Conservation (phyloP, 2,113 vertebrate species). For the Gila orcuttii region DNA sequence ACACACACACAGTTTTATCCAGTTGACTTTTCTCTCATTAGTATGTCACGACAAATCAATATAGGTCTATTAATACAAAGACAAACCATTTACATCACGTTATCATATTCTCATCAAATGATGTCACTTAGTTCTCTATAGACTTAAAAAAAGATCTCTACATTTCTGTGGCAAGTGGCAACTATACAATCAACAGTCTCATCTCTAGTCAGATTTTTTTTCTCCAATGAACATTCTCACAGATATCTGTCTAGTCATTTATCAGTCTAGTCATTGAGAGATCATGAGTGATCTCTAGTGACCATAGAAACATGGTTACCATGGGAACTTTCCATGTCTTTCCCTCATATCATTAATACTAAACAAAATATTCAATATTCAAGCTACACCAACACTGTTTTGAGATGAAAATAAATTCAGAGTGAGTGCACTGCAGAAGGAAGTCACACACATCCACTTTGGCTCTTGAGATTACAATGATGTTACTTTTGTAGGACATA, state of each 20-base stretch:
- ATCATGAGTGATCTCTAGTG: slow-evolving; percentile 19
- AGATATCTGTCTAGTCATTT: background rate
- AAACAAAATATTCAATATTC: background rate
- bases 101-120: background rate
- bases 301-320: slow-evolving; percentile 51
- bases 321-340: slow-evolving; percentile 32
- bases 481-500: background rate
- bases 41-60: background rate
- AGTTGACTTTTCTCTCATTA: too few species aligned
- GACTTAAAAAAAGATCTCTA: too few species aligned
- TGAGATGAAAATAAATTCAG: background rate
- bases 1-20: too few species aligned
- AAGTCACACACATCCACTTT: background rate
- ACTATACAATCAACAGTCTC: background rate
- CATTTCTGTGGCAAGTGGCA: background rate
- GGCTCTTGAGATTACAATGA: background rate
- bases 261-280: background rate
- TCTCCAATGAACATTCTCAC: background rate
- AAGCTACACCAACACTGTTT: slow-evolving; percentile 2
- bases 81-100: background rate
- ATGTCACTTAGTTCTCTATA: background rate
- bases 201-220: background rate
- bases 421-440: background rate
- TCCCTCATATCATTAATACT: slow-evolving; percentile 19
- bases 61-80: background rate